Conservation (phyloP, 2,888 invertebrate genomes). For the Ophioninae sp. region DNA sequence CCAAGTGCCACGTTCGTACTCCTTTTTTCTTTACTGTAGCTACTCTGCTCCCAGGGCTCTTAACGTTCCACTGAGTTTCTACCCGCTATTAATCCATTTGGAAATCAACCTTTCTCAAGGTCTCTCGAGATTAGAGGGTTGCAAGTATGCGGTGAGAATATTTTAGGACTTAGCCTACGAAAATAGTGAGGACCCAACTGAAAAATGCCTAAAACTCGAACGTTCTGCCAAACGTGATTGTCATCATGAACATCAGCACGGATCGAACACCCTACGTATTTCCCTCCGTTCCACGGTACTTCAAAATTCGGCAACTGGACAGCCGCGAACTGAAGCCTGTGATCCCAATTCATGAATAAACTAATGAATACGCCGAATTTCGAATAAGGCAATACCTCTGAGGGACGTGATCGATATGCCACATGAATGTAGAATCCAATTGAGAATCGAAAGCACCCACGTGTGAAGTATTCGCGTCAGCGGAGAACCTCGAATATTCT, state of each 20-base stretch:
- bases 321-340: constrained; percentile 56
- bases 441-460: constrained; percentile 57
- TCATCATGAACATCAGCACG: neutral
- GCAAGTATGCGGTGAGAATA: neutral
- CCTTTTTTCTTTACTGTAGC: neutral
- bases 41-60: neutral
- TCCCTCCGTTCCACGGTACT: constrained; percentile 19
- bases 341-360: constrained; percentile 71
- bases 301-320: constrained; percentile 54
- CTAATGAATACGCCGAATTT: constrained; percentile 64
- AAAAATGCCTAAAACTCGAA: constrained; percentile 1
- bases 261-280: neutral
- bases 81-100: constrained; percentile 37
- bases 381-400: constrained; percentile 59
- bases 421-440: constrained; percentile 62
- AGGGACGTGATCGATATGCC: constrained; percentile 60
- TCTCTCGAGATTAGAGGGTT: neutral
- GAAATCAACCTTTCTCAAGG: constrained; percentile 7
- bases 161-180: neutral
- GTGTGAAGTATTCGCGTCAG: constrained; percentile 51
- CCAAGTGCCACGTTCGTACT: constrained; percentile 26
- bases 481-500: constrained; percentile 23
- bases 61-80: neutral
- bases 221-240: constrained; percentile 11
- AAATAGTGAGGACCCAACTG: neutral